Evolutionary conservation across 1,140 invertebrate species (phyloP).

Genomic region (Phocides pigmalion): DNA sequence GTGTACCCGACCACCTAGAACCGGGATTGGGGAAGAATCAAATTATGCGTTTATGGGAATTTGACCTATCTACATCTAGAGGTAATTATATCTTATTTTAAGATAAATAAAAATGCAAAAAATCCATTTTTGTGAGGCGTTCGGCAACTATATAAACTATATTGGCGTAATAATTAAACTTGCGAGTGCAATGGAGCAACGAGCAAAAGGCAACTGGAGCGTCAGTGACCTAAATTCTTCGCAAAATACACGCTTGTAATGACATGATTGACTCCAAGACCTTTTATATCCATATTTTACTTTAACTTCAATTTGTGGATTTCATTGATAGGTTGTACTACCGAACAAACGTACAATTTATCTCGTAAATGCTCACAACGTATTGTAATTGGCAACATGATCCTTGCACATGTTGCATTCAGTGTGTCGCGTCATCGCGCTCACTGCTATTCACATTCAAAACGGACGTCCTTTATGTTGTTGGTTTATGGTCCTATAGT

Average conservation of each 20-base stretch:
- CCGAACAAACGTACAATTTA: background rate
- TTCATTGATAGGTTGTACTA: constrained; percentile 12
- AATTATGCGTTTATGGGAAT: constrained; percentile 89
- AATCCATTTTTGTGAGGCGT: too few species aligned
- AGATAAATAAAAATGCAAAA: too few species aligned
- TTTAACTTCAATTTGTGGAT: background rate
- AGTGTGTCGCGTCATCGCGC: constrained; percentile 52
- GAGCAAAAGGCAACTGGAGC: background rate
- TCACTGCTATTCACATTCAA: constrained; percentile 53
- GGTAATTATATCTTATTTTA: constrained; percentile 55
- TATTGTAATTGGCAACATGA: constrained; percentile 38
- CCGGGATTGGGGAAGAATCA: constrained; percentile 94
- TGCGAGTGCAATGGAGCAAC: background rate
- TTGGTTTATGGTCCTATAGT: constrained; percentile 60
- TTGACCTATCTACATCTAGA: constrained; percentile 85
- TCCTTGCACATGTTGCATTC: constrained; percentile 39
- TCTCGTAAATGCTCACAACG: constrained; percentile 6
- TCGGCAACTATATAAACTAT: background rate
- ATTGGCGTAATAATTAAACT: background rate
- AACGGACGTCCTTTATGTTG: constrained; percentile 67
- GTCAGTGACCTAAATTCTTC: constrained; percentile 4
- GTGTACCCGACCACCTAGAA: constrained; percentile 91
- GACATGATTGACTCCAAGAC: background rate
- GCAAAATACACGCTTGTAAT: constrained; percentile 1
- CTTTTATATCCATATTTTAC: background rate